Conservation (phyloP, 2,113 vertebrate genomes). For the Enhydra lutris region DNA sequence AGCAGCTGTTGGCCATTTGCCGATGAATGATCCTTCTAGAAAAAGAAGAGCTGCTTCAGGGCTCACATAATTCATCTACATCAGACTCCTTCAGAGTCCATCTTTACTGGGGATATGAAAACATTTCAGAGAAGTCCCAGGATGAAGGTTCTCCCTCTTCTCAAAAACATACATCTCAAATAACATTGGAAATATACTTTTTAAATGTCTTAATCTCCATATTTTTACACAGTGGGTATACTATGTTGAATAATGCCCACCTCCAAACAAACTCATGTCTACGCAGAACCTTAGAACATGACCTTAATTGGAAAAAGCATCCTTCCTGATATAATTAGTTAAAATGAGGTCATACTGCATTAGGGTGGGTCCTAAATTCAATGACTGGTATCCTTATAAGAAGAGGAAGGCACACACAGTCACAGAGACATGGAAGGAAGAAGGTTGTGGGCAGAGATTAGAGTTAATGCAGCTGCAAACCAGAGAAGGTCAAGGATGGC, state of each 20-base stretch:
- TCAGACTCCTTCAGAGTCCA: neutral
- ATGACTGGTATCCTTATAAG: neutral
- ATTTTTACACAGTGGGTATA: neutral
- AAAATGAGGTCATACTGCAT: neutral
- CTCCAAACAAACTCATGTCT: neutral
- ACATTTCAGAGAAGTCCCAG: neutral
- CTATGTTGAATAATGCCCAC: rapidly evolving
- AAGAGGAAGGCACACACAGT: neutral
- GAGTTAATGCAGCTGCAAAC: neutral
- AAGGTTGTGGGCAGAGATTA: neutral
- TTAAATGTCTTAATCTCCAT: neutral
- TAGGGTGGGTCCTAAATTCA: neutral
- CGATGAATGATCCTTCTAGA: neutral
- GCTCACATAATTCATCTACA: neutral
- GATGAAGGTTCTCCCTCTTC: too few relatives aligned
- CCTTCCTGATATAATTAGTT: neutral
- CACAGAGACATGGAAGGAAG: neutral
- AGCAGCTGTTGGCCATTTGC: neutral
- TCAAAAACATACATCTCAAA: neutral
- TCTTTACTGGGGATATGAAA: neutral
- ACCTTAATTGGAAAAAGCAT: neutral
- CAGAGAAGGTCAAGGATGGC: neutral
- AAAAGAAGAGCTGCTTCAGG: neutral
- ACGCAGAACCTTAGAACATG: neutral
- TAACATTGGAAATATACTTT: neutral